phyloP scores from a whole-genome alignment of 2,797 vertebrate species.

The Carcharodon carcharias region DNA sequence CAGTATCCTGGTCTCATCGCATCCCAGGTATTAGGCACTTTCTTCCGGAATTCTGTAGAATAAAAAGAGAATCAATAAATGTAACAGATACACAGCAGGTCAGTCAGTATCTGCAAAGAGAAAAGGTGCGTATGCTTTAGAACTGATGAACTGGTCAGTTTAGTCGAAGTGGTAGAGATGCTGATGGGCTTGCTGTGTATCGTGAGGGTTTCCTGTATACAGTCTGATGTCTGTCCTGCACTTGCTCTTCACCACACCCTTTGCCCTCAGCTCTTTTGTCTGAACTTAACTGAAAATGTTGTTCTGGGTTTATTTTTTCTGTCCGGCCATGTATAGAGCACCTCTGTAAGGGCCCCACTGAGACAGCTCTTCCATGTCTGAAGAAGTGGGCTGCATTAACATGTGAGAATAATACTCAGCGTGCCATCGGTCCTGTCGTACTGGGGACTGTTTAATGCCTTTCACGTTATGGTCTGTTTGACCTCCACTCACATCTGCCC shows the following conservation, averaged over 20 bases:
- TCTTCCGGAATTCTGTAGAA: background rate
- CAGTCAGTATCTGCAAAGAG: background rate
- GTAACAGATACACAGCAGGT: background rate
- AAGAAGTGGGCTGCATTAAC: too few relatives aligned
- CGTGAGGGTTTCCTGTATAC: background rate
- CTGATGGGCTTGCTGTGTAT: background rate
- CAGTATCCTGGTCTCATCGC: too few relatives aligned
- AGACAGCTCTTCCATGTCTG: background rate
- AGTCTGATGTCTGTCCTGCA: background rate
- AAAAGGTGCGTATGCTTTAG: background rate
- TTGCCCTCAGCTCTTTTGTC: background rate
- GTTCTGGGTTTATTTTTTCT: background rate
- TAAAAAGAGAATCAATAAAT: background rate
- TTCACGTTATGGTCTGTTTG: background rate
- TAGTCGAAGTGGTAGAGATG: background rate
- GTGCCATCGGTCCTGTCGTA: background rate
- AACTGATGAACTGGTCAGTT: background rate
- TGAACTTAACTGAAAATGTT: background rate
- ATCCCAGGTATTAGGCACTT: background rate
- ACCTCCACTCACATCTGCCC: background rate
- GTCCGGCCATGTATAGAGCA: background rate
- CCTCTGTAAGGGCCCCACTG: background rate
- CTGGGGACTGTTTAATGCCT: background rate
- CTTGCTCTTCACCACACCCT: background rate
- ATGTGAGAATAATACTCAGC: too few relatives aligned